Percentiles rank a stretch among this genome's conserved stretches.
Evolutionary conservation across 2,797 vertebrate species (phyloP).

Genomic region (Eupleurogrammus muticus): DNA sequence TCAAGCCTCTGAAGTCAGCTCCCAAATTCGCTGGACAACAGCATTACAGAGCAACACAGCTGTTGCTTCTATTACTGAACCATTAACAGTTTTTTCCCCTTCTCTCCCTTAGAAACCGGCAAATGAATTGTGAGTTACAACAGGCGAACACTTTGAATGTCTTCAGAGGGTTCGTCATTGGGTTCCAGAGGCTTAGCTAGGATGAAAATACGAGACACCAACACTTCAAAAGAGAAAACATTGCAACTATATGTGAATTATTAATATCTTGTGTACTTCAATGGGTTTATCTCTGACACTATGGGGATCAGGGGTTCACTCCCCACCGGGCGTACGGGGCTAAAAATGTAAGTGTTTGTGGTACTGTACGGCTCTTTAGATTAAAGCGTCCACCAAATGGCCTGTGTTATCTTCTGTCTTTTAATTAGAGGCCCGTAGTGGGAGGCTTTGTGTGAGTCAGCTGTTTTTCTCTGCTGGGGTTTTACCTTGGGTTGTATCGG

Average conservation of each 20-base stretch:
- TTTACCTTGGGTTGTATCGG: constrained; percentile 31
- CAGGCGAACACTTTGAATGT: constrained; percentile 4
- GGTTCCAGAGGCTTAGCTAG: not conserved
- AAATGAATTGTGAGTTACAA: constrained; percentile 2
- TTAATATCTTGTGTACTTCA: constrained; percentile 66
- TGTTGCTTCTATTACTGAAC: constrained; percentile 21
- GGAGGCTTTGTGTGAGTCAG: constrained; percentile 60
- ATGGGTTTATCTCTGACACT: constrained; percentile 44
- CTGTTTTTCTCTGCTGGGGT: constrained; percentile 50
- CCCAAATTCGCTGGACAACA: constrained; percentile 33
- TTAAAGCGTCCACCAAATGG: constrained; percentile 37
- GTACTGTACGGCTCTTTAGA: constrained; percentile 26
- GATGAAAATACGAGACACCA: constrained; percentile 21
- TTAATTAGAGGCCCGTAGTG: constrained; percentile 53
- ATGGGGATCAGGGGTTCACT: constrained; percentile 35
- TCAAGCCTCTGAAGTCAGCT: constrained; percentile 33
- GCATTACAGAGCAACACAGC: constrained; percentile 33
- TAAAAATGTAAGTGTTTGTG: constrained; percentile 30
- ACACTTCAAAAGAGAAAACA: constrained; percentile 56
- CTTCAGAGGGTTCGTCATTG: constrained; percentile 29
- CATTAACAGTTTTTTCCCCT: constrained; percentile 8
- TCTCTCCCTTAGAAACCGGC: not conserved
- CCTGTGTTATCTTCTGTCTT: constrained; percentile 34
- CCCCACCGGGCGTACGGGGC: constrained; percentile 5
- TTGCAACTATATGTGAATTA: constrained; percentile 62